Percentiles rank a stretch among this genome's conserved stretches.
Evolutionary conservation across 2,797 vertebrate genomes (phyloP).

Genomic region (Sphenodon punctatus): DNA sequence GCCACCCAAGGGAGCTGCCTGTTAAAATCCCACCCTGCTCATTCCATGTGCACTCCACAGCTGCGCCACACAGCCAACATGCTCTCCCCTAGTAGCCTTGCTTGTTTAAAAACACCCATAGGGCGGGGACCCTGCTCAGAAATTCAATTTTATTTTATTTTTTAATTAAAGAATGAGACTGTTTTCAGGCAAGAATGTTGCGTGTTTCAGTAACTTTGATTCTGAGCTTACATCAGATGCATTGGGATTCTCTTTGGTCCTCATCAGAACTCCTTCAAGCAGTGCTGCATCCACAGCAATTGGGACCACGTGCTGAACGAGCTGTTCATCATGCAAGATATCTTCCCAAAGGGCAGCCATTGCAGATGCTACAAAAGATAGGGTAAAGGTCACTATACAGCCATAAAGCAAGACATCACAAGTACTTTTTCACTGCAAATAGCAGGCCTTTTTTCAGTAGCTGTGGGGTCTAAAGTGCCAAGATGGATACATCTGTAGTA

Average conservation of each 20-base stretch:
- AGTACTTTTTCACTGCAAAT: too few species aligned
- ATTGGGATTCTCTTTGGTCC: conserved; percentile 81
- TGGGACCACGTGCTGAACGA: conserved; percentile 75
- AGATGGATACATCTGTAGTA: background rate
- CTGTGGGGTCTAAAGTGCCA: background rate
- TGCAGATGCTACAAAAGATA: conserved; percentile 5
- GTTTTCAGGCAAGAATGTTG: background rate
- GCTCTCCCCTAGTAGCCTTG: too few species aligned
- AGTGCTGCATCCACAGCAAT: conserved; percentile 87
- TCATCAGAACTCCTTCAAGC: conserved; percentile 87
- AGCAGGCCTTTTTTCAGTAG: too few species aligned
- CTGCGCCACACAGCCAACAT: fast-evolving
- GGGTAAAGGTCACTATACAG: background rate
- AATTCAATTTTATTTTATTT: background rate
- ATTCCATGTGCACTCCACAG: background rate
- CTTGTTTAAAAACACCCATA: too few species aligned
- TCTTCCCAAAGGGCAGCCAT: conserved; percentile 73
- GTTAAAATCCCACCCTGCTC: too few species aligned
- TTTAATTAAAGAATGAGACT: background rate
- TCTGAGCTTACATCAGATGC: conserved; percentile 80
- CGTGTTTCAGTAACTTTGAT: background rate
- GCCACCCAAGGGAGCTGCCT: too few species aligned
- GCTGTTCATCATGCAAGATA: conserved; percentile 53
- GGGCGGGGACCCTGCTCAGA: background rate
- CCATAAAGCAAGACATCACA: too few species aligned